Evolutionary conservation across 2,888 invertebrate species (phyloP).

Genomic region (Megalurothrips usitatus): DNA sequence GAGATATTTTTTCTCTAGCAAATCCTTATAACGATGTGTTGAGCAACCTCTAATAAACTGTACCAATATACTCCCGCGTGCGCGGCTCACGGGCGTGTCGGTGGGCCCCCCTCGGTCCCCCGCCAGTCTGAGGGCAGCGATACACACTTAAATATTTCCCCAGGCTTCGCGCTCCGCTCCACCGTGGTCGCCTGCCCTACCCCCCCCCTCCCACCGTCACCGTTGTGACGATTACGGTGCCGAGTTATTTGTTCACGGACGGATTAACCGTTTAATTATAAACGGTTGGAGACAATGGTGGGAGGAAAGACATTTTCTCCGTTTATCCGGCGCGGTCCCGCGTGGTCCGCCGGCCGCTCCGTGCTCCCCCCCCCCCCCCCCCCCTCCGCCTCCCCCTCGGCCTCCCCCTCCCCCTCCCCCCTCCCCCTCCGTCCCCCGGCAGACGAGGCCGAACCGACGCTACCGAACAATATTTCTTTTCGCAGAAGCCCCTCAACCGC

Average conservation of each 20-base stretch:
- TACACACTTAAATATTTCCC: not conserved
- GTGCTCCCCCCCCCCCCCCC: not conserved
- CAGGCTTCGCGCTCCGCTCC: not conserved
- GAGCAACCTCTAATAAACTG: no score
- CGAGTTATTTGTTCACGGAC: slow-evolving; percentile 22
- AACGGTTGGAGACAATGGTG: slow-evolving; percentile 17
- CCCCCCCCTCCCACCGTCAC: not conserved
- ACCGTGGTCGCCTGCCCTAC: not conserved
- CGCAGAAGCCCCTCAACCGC: no score
- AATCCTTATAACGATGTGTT: no score
- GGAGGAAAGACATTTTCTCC: not conserved
- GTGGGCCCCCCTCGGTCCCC: no score
- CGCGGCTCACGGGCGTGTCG: no score
- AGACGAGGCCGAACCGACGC: no score
- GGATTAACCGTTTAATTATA: slow-evolving; percentile 19
- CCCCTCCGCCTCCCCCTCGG: not conserved
- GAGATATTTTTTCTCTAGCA: no score
- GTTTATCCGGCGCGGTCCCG: not conserved
- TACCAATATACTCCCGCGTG: no score
- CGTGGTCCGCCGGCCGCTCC: not conserved
- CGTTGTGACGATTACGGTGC: not conserved
- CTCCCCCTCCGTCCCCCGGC: not conserved
- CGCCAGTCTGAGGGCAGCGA: no score
- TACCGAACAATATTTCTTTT: no score
- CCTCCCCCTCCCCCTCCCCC: not conserved